Conservation (phyloP, 1,140 invertebrate species). For the Lamellibrachia luymesi region DNA sequence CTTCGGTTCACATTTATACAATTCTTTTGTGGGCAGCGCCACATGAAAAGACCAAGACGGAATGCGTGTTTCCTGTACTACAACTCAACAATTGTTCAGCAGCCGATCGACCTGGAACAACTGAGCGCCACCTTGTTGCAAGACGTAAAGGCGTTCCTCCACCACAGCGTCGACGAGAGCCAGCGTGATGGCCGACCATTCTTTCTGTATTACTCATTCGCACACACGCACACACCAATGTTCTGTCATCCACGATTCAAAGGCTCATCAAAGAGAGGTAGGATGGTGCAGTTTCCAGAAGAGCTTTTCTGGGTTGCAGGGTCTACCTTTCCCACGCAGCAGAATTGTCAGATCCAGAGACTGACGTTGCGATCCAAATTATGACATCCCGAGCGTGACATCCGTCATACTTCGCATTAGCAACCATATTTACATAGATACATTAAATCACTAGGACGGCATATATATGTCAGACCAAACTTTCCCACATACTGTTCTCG, state of each 20-base stretch:
- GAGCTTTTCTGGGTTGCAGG: no score
- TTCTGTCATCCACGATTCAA: background rate
- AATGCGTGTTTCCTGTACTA: background rate
- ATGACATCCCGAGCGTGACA: no score
- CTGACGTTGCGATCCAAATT: no score
- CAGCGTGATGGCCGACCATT: background rate
- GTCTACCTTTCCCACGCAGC: no score
- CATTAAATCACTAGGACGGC: no score
- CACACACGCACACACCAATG: conserved; percentile 16
- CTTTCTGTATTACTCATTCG: background rate
- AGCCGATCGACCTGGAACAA: conserved; percentile 10
- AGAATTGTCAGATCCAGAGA: no score
- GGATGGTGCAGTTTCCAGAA: background rate
- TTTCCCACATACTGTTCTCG: no score
- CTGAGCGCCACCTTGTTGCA: background rate
- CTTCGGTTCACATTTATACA: no score
- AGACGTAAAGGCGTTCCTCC: conserved; percentile 8
- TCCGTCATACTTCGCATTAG: no score
- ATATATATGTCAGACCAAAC: no score
- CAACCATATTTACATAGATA: no score
- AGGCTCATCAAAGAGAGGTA: conserved; percentile 9
- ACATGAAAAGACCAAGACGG: background rate
- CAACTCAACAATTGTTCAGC: background rate
- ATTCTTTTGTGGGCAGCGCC: background rate
- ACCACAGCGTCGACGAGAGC: background rate